Conservation (phyloP, 2,888 invertebrate genomes). For the Catocala nupta region DNA sequence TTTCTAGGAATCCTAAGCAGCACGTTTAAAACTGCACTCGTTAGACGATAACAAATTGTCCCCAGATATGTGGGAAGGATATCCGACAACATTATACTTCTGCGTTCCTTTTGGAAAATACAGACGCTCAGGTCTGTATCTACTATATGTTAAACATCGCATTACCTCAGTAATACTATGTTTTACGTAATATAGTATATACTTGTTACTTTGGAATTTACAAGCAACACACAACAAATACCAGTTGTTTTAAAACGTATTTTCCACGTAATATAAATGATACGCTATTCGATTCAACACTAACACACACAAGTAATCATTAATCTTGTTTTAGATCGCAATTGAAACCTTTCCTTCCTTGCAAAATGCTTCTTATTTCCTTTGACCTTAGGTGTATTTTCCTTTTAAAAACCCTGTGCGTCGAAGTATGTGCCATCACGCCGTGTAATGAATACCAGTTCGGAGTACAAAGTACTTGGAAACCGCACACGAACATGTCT, state of each 20-base stretch:
- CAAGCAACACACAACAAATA: too few relatives aligned
- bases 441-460: conserved; percentile 25
- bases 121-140: too few relatives aligned
- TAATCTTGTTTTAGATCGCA: conserved; percentile 10
- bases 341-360: conserved; percentile 3
- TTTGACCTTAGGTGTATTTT: conserved; percentile 11
- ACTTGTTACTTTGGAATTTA: too few relatives aligned
- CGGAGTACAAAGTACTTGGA: conserved; percentile 8
- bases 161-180: too few relatives aligned
- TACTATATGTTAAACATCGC: too few relatives aligned
- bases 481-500: conserved; percentile 17
- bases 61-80: too few relatives aligned
- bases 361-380: conserved; percentile 14
- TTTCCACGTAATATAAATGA: conserved; percentile 1
- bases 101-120: too few relatives aligned
- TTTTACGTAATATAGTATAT: too few relatives aligned
- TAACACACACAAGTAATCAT: conserved; percentile 1
- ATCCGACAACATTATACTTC: too few relatives aligned
- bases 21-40: too few relatives aligned
- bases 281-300: background rate
- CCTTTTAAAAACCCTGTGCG: conserved; percentile 10
- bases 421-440: conserved; percentile 6
- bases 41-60: too few relatives aligned
- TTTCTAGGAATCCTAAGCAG: too few relatives aligned
- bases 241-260: background rate